Conservation (phyloP, 2,797 vertebrate species). For the Micromesistius poutassou region DNA sequence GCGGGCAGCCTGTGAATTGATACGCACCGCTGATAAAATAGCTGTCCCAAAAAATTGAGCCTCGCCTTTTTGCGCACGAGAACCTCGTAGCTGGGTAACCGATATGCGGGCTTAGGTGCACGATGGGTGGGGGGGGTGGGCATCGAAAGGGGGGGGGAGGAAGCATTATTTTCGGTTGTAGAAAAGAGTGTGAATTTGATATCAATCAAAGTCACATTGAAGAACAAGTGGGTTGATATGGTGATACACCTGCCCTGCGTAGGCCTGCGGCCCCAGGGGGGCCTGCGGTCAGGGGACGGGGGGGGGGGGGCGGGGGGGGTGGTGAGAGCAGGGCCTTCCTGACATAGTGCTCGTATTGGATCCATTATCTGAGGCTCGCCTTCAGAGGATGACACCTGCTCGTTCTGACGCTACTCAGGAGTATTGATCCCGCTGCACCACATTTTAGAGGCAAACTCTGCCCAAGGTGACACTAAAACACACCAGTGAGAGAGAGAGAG, state of each 20-base stretch:
- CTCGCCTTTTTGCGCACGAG: not conserved
- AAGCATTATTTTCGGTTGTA: constrained; percentile 43
- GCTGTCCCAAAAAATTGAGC: not conserved
- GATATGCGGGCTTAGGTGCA: no score
- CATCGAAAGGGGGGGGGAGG: constrained; percentile 37
- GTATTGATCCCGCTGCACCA: constrained; percentile 67
- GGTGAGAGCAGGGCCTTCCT: constrained; percentile 38
- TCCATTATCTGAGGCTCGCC: constrained; percentile 63
- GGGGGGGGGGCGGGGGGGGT: not conserved
- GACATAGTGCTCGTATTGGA: constrained; percentile 44
- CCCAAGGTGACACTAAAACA: constrained; percentile 65
- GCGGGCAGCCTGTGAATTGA: not conserved
- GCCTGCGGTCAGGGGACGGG: not conserved
- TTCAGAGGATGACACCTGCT: constrained; percentile 68
- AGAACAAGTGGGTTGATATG: constrained; percentile 62
- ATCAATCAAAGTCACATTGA: constrained; percentile 74
- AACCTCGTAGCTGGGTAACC: constrained; percentile 41
- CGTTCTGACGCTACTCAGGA: constrained; percentile 58
- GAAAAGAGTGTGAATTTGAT: constrained; percentile 56
- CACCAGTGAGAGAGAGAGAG: constrained; percentile 15
- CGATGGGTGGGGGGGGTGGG: constrained; percentile 26
- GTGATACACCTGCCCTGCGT: constrained; percentile 49
- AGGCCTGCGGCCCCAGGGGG: constrained; percentile 36
- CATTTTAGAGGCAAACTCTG: constrained; percentile 57
- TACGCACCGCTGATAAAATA: not conserved